Evolutionary conservation across 2,797 vertebrate genomes (phyloP).

Genomic region (Chaunax sp.): DNA sequence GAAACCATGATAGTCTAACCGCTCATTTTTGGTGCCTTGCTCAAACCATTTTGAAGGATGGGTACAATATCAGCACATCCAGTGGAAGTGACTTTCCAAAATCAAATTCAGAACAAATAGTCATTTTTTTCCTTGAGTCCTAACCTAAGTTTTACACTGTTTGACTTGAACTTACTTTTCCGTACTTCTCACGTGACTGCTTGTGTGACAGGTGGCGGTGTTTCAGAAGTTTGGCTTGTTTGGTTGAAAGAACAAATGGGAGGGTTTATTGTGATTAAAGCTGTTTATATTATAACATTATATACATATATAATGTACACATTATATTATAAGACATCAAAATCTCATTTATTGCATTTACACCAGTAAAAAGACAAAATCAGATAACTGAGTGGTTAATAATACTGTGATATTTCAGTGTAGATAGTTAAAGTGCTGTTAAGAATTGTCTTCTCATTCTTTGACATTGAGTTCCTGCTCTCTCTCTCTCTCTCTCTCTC

Average conservation of each 20-base stretch:
- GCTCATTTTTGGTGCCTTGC: too few relatives aligned
- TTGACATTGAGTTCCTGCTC: conserved; percentile 25
- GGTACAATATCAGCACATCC: too few relatives aligned
- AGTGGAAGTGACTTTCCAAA: too few relatives aligned
- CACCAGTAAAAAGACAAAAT: not conserved
- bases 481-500: conserved; percentile 2
- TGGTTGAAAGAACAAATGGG: not conserved
- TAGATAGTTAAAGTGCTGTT: not conserved
- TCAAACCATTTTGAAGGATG: too few relatives aligned
- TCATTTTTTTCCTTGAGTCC: too few relatives aligned
- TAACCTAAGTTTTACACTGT: too few relatives aligned
- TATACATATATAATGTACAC: too few relatives aligned
- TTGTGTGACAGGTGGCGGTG: not conserved
- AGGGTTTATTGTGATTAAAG: not conserved
- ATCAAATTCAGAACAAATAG: too few relatives aligned
- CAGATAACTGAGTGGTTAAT: not conserved
- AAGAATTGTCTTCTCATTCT: conserved; percentile 13
- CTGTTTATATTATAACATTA: too few relatives aligned
- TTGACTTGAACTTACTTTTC: too few relatives aligned
- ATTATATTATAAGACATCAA: not conserved
- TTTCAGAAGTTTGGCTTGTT: not conserved
- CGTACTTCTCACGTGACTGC: too few relatives aligned
- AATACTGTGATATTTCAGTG: not conserved
- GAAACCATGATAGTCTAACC: too few relatives aligned
- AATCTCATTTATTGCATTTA: not conserved